Evolutionary conservation across 2,888 invertebrate species (phyloP).

Genomic region (Gnatocerus cornutus): DNA sequence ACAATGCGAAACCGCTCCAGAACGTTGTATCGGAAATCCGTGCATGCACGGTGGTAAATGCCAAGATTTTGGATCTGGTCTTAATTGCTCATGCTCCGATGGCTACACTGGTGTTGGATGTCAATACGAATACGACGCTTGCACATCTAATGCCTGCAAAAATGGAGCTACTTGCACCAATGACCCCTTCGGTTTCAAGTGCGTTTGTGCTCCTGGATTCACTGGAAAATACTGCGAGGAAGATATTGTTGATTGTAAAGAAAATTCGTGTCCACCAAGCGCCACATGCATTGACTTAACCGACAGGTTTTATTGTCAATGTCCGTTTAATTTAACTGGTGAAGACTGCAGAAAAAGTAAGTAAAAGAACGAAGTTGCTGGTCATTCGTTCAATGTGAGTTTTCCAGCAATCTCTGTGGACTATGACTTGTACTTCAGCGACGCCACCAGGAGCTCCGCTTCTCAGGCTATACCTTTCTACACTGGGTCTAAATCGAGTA

Average conservation of each 20-base stretch:
- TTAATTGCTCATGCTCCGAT: slow-evolving; percentile 93
- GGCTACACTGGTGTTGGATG: slow-evolving; percentile 86
- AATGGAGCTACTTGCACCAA: slow-evolving; percentile 95
- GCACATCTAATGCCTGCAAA: slow-evolving; percentile 90
- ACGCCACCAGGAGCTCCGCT: slow-evolving; percentile 91
- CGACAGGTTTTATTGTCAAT: slow-evolving; percentile 94
- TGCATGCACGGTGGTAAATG: slow-evolving; percentile 98
- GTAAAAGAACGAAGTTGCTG: too few species aligned
- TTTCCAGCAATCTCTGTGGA: slow-evolving; percentile 95
- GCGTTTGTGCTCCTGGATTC: slow-evolving; percentile 88
- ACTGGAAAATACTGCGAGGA: slow-evolving; percentile 89
- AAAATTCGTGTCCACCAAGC: slow-evolving; percentile 94
- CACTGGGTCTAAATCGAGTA: slow-evolving; percentile 82
- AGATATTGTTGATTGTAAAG: slow-evolving; percentile 92
- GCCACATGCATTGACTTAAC: slow-evolving; percentile 94
- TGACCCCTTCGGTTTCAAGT: slow-evolving; percentile 88
- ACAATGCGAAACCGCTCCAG: slow-evolving; percentile 96
- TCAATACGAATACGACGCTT: slow-evolving; percentile 95
- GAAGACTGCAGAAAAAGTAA: slow-evolving; percentile 96
- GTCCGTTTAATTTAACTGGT: slow-evolving; percentile 97
- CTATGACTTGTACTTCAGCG: slow-evolving; percentile 97
- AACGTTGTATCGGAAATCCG: slow-evolving; percentile 93
- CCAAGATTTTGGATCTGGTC: slow-evolving; percentile 95
- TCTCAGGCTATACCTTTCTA: slow-evolving; percentile 94
- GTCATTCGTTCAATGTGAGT: too few species aligned